phyloP scores from a whole-genome alignment of 2,888 invertebrate species.

The Homarus gammarus region DNA sequence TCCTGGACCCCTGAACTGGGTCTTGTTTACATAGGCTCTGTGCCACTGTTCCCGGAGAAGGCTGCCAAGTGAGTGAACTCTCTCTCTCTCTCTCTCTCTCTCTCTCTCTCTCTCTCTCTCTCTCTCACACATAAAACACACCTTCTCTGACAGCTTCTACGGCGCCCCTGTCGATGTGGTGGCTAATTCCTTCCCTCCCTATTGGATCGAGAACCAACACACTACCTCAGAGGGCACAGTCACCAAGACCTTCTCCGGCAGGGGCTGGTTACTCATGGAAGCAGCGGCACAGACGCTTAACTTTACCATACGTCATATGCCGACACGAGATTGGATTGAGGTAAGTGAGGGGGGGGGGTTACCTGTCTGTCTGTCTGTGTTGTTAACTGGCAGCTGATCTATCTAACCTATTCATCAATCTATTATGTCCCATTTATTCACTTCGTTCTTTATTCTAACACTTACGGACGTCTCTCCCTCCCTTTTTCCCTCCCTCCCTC shows the following conservation, averaged over 20 bases:
- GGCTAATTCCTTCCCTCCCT: background rate
- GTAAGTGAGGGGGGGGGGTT: background rate
- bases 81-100: too few species aligned
- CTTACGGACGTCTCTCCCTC: too few species aligned
- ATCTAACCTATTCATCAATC: too few species aligned
- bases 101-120: too few species aligned
- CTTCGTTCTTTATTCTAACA: too few species aligned
- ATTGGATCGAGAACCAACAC: background rate
- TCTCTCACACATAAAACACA: too few species aligned
- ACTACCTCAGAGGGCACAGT: background rate
- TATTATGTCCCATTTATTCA: too few species aligned
- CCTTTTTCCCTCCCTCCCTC: too few species aligned
- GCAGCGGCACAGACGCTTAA: background rate
- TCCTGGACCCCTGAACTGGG: background rate
- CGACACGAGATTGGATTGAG: background rate
- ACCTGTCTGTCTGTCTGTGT: too few species aligned
- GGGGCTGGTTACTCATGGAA: background rate
- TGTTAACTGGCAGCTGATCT: too few species aligned
- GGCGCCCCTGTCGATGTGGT: background rate
- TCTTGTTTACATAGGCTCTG: background rate
- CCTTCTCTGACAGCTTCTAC: background rate
- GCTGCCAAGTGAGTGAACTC: slow-evolving; percentile 10
- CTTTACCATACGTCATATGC: background rate
- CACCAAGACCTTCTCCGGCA: background rate
- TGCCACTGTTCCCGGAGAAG: background rate